Evolutionary conservation across 2,113 vertebrate species (phyloP), one percentile per base, ranked within the genome.

Genomic region (Galeopterus variegatus): DNA sequence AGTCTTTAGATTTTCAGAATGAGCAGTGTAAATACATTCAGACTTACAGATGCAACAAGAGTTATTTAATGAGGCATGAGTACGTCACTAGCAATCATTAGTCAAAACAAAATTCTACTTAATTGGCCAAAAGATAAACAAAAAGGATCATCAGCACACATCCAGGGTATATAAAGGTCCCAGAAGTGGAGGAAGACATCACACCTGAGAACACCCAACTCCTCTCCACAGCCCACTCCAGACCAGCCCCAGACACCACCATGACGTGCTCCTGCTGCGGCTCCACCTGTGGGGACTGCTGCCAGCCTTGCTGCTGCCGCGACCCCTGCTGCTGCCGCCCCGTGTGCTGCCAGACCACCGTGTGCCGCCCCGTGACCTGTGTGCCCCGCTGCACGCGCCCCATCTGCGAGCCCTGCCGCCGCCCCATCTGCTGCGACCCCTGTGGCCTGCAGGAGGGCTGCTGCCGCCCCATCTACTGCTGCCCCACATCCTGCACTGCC

Each of bases 391-490:
- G 23, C 93, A 96, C 91, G 1, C 96, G 97, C 50, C 72, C 96
- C 90, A 89, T 96, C 95, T 96, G 95, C 0, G 60, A 97, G 77
- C 97, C 91, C 83, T 88, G 87, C 82, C 60, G 75, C 93, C 83
- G 93, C 85, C 95, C 90, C 84, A 73, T 94, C 75, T 75, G 96
- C 96, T 97, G 95, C n/a, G 96, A 84, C 75, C 96, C 97, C 31
- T 98, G 96, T 31, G 23, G 69, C 26, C 52, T 93, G 93, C 96
- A 97, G 93, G 83, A 95, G 48, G 97, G 96, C 65, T 98, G 97
- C 97, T 97, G 97, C 79, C 36, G 90, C 50, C 97, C 97, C 90
- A 97, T 96, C 89, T 52, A 24, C 96, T 97, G 97, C 90, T 97
- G 97, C 97, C 97, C 97, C 88, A 50, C 84, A 3, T 98, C 95